Evolutionary conservation across 1,140 invertebrate species (phyloP).

Genomic region (Lucilia cuprina): DNA sequence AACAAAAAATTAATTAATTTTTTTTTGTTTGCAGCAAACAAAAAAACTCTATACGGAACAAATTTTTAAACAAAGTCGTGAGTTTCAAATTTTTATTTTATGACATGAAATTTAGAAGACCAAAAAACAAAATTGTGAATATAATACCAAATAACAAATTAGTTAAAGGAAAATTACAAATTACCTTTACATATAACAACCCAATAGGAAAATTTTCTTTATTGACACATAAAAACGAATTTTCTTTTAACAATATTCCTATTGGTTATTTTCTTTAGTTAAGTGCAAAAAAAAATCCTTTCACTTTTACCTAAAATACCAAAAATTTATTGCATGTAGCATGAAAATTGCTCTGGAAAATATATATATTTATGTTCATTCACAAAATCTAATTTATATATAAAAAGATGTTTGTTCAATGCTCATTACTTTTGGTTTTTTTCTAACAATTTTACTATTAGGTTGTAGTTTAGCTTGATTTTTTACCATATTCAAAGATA

Average conservation of each 20-base stretch:
- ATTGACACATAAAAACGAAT: neutral
- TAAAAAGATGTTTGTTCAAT: neutral
- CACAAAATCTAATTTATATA: slow-evolving; percentile 3
- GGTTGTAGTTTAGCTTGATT: neutral
- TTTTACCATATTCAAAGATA: neutral
- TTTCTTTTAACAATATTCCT: neutral
- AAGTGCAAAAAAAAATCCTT: neutral
- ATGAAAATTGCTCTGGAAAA: slow-evolving; percentile 14
- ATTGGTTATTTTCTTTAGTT: neutral
- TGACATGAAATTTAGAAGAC: slow-evolving; percentile 7
- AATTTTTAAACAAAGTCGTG: neutral
- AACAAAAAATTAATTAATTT: neutral
- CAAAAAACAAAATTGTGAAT: neutral
- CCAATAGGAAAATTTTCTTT: neutral
- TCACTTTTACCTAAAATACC: neutral
- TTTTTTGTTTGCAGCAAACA: neutral
- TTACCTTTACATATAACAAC: neutral
- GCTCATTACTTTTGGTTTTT: slow-evolving; percentile 1
- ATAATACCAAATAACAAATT: neutral
- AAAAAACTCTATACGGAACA: neutral
- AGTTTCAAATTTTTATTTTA: slow-evolving; percentile 3
- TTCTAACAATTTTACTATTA: neutral
- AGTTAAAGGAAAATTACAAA: neutral
- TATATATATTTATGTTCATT: neutral
- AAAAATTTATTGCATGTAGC: slow-evolving; percentile 1